Base-by-base conservation (phyloP, 1,140 invertebrate genomes). In the Dinothrombium tinctorium region DNA sequence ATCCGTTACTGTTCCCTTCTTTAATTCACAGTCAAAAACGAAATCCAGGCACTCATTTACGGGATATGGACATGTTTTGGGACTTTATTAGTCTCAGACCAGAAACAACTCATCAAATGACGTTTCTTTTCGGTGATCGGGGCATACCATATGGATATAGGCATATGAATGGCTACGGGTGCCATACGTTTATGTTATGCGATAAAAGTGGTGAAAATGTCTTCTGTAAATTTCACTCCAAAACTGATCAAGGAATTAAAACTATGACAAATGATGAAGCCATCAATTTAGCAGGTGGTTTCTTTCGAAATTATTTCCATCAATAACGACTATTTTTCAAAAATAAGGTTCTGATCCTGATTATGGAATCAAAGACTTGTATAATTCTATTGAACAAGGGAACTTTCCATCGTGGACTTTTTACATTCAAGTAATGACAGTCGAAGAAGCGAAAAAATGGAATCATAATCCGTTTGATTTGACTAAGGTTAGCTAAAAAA, bases 131-230 rank as follows among this genome's bases (percentile, higher is more conserved):
- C 54, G 66, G 72, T 20, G 86, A 94, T 61, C 69, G 84, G 51
- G 89, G 87, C 25, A 87, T 79, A 44, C 87, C 89, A 12, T 78
- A 89, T 56, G 83, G 86, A n/a, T 76, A 72, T 55, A 69, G 81
- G 42, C 71, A 79, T 54, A 95, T 95, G 86, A 80, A 95, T 56
- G 83, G 89, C 15, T 94, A 84, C 57, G 84, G 83, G 1, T 86
- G 80, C 3, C 84, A 94, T 57, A 92, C 87, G 2, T 94, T 87
- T 56, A 90, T 89, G 56, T 55, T 92, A 42, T 69, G 92, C 3
- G 92, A 94, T 59, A 66, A 60, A 12, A 61, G 77, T 39, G 71
- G 74, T 36, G 68, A 80, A 42, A 57, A 69, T 11, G 63, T 81
- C 33, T 94, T 80, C 56, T 79, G 76, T 47, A 94, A 94, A 67